phyloP scores from a whole-genome alignment of 2,797 vertebrate genomes.

The Leptodactylus fallax region DNA sequence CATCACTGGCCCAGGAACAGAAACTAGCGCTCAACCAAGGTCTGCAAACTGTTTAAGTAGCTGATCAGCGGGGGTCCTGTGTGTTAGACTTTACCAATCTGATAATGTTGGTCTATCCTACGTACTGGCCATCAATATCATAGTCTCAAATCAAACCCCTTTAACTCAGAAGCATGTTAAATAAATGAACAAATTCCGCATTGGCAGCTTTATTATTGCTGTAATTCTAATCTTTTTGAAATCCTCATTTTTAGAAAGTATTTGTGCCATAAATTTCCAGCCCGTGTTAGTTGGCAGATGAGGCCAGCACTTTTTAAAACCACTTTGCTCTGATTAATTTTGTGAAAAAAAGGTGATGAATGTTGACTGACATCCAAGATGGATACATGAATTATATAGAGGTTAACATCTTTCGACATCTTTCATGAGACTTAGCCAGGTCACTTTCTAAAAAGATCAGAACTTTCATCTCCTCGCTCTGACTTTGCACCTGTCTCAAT shows the following conservation, averaged over 20 bases:
- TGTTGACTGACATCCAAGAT: constrained; percentile 13
- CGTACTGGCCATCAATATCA: no score
- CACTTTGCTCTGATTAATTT: constrained; percentile 7
- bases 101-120: no score
- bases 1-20: no score
- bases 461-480: neutral
- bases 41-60: no score
- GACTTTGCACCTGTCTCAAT: neutral
- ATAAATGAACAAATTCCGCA: neutral
- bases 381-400: constrained; percentile 3
- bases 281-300: neutral
- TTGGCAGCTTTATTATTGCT: neutral
- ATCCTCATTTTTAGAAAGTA: neutral
- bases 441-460: neutral
- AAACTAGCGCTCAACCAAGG: no score
- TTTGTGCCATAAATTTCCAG: neutral
- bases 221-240: neutral
- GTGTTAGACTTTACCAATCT: no score
- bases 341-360: neutral
- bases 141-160: neutral
- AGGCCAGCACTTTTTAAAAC: neutral
- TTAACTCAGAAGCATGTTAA: neutral
- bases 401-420: neutral
- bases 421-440: neutral
- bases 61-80: no score